Evolutionary conservation across 1,140 invertebrate species (phyloP), one percentile per base, ranked within the genome.

Genomic region (silkworm (Bombyx mori)): DNA sequence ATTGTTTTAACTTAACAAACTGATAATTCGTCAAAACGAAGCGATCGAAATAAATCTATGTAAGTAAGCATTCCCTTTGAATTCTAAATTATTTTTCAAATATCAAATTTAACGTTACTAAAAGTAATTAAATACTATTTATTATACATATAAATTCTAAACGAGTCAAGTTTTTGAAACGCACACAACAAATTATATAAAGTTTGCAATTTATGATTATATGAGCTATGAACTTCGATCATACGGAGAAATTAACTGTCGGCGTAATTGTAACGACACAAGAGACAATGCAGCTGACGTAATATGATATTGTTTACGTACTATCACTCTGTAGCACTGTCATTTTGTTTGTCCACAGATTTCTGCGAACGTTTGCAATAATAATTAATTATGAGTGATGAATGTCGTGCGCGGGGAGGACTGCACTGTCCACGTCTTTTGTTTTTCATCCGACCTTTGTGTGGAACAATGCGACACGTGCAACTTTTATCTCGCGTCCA

Each of bases 311-410:
- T 79, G 77, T 79, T 77, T 79, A 74, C 69, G 65, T 10, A 68
- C 66, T 63, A 70, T 62, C 64, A 35, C 26, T 35, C 2, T 35
- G 4, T 5, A 18, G 26, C 65, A 54, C 59, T 70, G 60, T 62
- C 6, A 10, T 56, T 76, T 71, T 77, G 69, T 74, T 69, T 72
- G 65, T 66, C 54, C 53, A 66, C 66, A 68, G 69, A 72, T 79
- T 83, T 77, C 79, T 71, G 65, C 73, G 78, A 84, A 84, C 55
- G 57, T 60, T 54, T 72, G 68, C 75, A 83, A 86, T 35, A 83
- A 86, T 35, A 35, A 35, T 86, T 86, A 84, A 83, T 84, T 84
- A 78, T 75, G 67, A 70, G 61, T 65, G 65, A 75, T 71, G 71
- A 75, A 35, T 3, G 61, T 63, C 60, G 61, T 60, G 18, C 63